phyloP scores from a whole-genome alignment of 2,797 vertebrate genomes.

The Silurus lanzhouensis region DNA sequence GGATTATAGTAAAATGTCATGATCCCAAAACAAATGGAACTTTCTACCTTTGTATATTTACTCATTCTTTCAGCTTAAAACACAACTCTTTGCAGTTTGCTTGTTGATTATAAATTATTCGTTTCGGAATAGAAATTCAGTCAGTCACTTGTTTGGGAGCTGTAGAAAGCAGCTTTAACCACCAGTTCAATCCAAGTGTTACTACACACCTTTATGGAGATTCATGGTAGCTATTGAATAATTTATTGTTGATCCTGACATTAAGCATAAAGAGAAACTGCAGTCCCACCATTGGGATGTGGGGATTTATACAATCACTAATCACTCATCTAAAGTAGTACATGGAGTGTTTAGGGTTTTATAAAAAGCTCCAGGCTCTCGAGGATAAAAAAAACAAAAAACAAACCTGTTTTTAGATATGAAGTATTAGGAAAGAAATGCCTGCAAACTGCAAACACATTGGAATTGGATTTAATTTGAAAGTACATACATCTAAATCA shows the following conservation, averaged over 20 bases:
- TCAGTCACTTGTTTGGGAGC: background rate
- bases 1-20: background rate
- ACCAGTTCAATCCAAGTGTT: background rate
- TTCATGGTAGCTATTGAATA: background rate
- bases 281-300: background rate
- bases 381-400: background rate
- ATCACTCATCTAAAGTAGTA: background rate
- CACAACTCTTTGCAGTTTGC: background rate
- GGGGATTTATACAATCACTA: background rate
- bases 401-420: background rate
- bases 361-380: background rate
- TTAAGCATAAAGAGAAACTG: background rate
- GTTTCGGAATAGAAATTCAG: background rate
- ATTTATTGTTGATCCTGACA: background rate
- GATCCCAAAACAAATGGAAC: background rate
- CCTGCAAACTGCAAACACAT: background rate
- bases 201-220: background rate
- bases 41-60: background rate
- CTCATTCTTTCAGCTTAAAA: background rate
- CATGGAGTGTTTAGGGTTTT: background rate
- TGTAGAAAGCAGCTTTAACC: background rate
- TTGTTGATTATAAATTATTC: background rate
- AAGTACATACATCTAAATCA: background rate
- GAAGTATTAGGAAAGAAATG: background rate
- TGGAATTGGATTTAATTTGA: background rate